A percentile compares a stretch with the other conserved stretches of the same genome.
Evolutionary conservation across 1,140 invertebrate genomes (phyloP).

Genomic region (Halesus radiatus): DNA sequence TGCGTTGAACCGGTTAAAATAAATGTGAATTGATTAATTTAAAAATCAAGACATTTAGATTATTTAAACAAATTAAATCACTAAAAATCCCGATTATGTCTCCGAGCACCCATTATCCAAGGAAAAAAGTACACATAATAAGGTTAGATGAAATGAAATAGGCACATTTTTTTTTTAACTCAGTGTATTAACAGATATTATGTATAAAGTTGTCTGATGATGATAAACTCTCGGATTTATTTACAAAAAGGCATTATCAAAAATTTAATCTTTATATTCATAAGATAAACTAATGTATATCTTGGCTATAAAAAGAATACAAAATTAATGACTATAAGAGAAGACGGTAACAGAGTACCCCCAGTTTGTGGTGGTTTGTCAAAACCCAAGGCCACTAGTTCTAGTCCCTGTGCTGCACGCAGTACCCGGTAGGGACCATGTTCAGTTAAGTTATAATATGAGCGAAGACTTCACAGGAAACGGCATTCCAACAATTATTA

Average conservation of each 20-base stretch:
- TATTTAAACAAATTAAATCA: no score
- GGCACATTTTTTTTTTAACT: conserved; percentile 8
- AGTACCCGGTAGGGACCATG: no score
- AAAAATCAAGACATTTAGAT: no score
- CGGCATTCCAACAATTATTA: no score
- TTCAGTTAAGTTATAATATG: no score
- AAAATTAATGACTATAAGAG: neutral
- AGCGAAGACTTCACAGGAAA: no score
- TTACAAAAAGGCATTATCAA: conserved; percentile 39
- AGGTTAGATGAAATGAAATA: no score
- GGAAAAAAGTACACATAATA: neutral
- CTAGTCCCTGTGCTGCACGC: neutral
- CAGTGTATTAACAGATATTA: conserved; percentile 21
- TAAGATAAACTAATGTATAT: neutral
- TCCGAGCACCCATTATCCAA: neutral
- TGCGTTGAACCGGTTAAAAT: no score
- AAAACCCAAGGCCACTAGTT: neutral
- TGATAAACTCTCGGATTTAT: conserved; percentile 27
- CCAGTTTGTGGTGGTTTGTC: neutral
- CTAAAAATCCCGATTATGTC: no score
- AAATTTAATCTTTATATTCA: neutral
- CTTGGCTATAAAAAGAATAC: neutral
- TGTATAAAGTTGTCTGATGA: conserved; percentile 16
- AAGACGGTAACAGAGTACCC: neutral
- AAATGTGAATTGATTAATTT: no score